Base-by-base conservation (phyloP, 2,888 invertebrate species). In the Trachelus troglodyta region DNA sequence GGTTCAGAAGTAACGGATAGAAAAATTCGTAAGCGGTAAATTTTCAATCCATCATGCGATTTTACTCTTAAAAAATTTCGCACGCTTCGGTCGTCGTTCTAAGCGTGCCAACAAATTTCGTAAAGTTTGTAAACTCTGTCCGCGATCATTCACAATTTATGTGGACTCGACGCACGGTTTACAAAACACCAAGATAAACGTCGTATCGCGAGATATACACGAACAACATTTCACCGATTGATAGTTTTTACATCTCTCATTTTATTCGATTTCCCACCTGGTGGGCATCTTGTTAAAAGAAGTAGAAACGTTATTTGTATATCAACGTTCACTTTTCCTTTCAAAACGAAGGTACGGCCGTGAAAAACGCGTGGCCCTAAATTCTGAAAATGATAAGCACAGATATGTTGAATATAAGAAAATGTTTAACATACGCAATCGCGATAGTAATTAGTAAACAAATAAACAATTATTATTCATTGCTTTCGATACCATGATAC, bases 111-210 rank as follows among this genome's bases (percentile, higher is more conserved):
- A 68, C 73, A 79, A 77, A 80, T 82, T 80, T 33, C 71, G 69
- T 37, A 56, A 78, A 88, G 87, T 87, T 88, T 88, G 83, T 86
- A 87, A 88, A 89, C 87, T 88, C 82, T 35, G 82, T 79, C 78
- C 77, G 77, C 75, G 81, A 83, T 83, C 81, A 78, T 75, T 34
- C 75, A 73, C 79, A 85, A 86, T 89, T 87, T 85, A 85, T 86
- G 84, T 84, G 84, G 83, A 82, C 84, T 82, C 82, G 82, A 83
- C 80, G 77, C 80, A 12, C 30, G 31, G 86, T 87, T 87, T 88
- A 85, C 84, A 83, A 89, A 89, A 88, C 87, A 87, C 84, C 79
- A 83, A 82, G 88, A 88, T 88, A 85, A 88, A 87, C 83, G 81
- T 84, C 81, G 83, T 85, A 79, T 75, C 69, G 79, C 76, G 77